phyloP scores from a whole-genome alignment of 37 sponge, comb jelly and placozoan genomes.

The Spongilla lacustris region DNA sequence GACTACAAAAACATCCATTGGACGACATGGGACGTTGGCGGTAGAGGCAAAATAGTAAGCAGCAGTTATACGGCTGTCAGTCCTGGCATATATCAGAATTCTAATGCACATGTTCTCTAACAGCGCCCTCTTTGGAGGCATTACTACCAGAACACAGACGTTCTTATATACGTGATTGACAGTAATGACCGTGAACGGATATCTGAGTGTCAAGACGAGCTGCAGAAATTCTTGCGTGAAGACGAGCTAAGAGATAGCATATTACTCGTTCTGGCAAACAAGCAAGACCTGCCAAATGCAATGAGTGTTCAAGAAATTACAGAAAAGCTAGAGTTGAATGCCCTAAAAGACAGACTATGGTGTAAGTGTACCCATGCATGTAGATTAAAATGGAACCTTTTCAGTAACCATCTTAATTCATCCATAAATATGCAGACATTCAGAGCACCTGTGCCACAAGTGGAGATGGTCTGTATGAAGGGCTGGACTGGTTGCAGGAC shows the following conservation, averaged over 20 bases:
- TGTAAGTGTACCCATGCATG: slow-evolving; percentile 45
- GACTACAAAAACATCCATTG: slow-evolving; percentile 61
- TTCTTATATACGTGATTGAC: slow-evolving; percentile 86
- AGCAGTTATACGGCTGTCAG: no score
- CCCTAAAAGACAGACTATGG: slow-evolving; percentile 51
- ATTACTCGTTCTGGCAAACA: slow-evolving; percentile 90
- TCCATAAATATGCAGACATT: slow-evolving; percentile 6
- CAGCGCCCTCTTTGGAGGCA: slow-evolving; percentile 88
- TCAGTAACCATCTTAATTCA: background rate
- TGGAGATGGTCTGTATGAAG: slow-evolving; percentile 87
- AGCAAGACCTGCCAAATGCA: slow-evolving; percentile 94
- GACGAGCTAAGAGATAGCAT: slow-evolving; percentile 53
- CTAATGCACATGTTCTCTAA: background rate
- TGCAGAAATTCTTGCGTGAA: slow-evolving; percentile 60
- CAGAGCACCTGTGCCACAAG: slow-evolving; percentile 50
- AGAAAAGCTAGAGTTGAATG: slow-evolving; percentile 63
- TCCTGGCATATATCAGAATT: background rate
- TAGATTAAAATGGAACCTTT: background rate
- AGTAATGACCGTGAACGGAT: slow-evolving; percentile 89
- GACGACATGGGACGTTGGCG: slow-evolving; percentile 85
- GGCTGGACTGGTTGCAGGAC: slow-evolving; percentile 66
- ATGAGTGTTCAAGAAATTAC: slow-evolving; percentile 62
- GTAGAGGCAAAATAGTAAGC: slow-evolving; percentile 37
- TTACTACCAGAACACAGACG: slow-evolving; percentile 86
- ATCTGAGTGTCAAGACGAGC: slow-evolving; percentile 60